A percentile compares a stretch with the other conserved stretches of the same genome.
Evolutionary conservation across 1,140 invertebrate species (phyloP).

Genomic region (Neotoxoptera formosana): DNA sequence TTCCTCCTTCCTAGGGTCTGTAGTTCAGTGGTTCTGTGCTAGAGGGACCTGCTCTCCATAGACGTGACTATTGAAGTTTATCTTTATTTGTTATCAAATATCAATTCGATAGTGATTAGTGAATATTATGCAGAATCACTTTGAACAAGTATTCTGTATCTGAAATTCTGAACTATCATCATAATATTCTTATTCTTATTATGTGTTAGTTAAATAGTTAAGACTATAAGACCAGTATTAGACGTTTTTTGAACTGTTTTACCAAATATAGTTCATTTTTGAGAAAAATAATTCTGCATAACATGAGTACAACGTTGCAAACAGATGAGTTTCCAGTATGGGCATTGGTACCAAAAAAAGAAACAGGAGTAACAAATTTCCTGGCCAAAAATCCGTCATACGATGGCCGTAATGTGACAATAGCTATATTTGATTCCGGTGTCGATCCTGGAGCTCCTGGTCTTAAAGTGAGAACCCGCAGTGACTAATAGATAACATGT

Average conservation of each 20-base stretch:
- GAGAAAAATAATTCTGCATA: background rate
- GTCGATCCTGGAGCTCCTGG: constrained; percentile 95
- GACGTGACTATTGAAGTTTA: background rate
- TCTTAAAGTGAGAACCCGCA: constrained; percentile 77
- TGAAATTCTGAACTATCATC: background rate
- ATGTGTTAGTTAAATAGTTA: background rate
- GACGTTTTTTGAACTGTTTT: too few relatives aligned
- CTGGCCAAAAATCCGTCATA: constrained; percentile 89
- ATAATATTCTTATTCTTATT: background rate
- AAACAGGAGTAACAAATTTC: constrained; percentile 90
- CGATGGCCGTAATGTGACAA: constrained; percentile 89
- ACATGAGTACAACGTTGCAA: constrained; percentile 44
- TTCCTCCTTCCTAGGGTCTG: too few relatives aligned
- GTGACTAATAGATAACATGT: background rate
- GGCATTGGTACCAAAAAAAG: constrained; percentile 92
- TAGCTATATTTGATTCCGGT: constrained; percentile 97
- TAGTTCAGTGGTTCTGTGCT: background rate
- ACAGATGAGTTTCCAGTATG: constrained; percentile 76
- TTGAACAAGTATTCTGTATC: background rate
- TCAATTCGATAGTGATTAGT: background rate
- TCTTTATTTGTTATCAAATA: background rate
- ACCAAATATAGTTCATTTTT: background rate
- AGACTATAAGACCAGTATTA: background rate
- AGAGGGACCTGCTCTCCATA: background rate
- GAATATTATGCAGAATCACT: constrained; percentile 11